Evolutionary conservation across 2,113 vertebrate genomes (phyloP).

Genomic region (Lathamus discolor): DNA sequence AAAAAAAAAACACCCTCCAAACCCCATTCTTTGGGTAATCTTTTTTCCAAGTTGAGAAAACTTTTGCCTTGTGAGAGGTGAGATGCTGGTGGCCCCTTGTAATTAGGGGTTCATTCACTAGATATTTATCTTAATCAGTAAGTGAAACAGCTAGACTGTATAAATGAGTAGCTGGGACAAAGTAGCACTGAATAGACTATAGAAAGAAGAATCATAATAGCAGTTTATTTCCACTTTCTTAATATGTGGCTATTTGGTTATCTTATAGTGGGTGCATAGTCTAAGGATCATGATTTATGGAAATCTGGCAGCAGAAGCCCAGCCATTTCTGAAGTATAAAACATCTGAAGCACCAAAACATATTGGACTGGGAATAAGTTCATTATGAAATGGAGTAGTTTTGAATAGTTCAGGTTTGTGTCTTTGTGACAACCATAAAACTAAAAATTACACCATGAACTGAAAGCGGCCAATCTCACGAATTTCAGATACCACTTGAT

Average conservation of each 20-base stretch:
- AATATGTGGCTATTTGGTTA: not conserved
- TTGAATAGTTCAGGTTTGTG: not conserved
- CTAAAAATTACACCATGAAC: not conserved
- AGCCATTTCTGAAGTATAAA: not conserved
- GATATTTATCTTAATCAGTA: not conserved
- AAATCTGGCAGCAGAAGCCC: not conserved
- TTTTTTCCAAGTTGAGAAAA: not conserved
- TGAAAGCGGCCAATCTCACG: not conserved
- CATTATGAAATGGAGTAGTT: not conserved
- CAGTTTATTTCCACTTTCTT: not conserved
- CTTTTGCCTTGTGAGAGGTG: rapidly evolving
- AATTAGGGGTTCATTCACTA: not conserved
- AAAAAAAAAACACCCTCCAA: not conserved
- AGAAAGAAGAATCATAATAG: not conserved
- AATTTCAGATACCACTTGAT: not conserved
- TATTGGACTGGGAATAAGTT: not conserved
- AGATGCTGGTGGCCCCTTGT: not conserved
- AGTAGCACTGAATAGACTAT: not conserved
- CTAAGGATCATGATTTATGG: not conserved
- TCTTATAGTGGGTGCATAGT: not conserved
- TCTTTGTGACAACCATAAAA: not conserved
- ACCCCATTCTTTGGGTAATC: not conserved
- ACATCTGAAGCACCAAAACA: rapidly evolving
- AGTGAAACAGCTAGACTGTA: not conserved
- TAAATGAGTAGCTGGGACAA: not conserved